These are phyloP conservation scores for Chanos chanos DNA, from an alignment of 2,797 vertebrate genomes.

Conservation along the genomic window DNA sequence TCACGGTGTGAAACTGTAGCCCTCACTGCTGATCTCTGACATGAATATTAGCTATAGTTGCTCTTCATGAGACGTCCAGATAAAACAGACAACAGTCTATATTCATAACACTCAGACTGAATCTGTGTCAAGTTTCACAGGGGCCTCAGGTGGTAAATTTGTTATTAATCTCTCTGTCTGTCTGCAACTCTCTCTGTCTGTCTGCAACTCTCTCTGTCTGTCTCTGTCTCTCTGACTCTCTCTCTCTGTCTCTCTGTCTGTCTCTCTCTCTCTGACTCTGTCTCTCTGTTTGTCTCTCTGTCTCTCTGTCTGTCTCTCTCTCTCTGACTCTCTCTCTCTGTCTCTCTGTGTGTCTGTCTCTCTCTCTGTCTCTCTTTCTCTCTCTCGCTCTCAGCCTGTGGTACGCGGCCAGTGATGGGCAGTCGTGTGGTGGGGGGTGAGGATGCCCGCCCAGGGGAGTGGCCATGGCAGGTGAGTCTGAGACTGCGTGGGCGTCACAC, in stretches of 20 bases:
- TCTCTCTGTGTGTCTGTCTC: neutral
- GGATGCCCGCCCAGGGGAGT: conserved; percentile 80
- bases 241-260: no score
- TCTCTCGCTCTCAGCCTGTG: conserved; percentile 73
- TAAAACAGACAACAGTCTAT: no score
- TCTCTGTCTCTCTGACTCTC: no score
- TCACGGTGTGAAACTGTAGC: no score
- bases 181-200: conserved; percentile 38
- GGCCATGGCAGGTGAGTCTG: conserved; percentile 96
- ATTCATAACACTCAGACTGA: no score
- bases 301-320: no score
- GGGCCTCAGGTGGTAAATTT: no score
- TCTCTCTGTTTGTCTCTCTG: neutral
- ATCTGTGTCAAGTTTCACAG: no score
- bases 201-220: conserved; percentile 60
- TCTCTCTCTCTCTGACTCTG: conserved; percentile 13
- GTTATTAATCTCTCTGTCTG: no score
- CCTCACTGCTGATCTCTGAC: no score
- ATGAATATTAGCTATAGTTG: no score
- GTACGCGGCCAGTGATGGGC: conserved; percentile 77
- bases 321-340: neutral
- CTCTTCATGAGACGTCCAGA: no score
- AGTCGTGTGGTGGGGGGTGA: conserved; percentile 86
- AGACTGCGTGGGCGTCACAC: conserved; percentile 78
- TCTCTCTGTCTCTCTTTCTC: neutral